These are phyloP conservation scores for Melanerpes aurifrons DNA, from an alignment of 2,113 vertebrate species.

Conservation along the genomic window DNA sequence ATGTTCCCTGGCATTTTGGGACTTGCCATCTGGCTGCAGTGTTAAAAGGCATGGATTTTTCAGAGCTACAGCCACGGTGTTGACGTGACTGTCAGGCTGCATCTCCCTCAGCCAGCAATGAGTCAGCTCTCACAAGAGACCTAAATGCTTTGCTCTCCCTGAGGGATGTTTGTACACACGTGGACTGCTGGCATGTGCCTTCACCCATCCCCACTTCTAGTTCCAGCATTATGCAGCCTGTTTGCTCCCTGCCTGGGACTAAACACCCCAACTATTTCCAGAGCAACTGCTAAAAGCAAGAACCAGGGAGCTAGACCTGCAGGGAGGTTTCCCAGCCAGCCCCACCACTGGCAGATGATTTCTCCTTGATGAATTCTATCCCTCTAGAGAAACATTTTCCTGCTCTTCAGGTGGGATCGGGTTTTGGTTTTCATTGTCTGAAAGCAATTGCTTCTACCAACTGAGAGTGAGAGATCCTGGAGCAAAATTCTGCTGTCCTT, in stretches of 20 bases:
- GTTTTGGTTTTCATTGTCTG: not conserved
- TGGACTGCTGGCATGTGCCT: not conserved
- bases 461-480: rapidly evolving
- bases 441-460: not conserved
- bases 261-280: not conserved
- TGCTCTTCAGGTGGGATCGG: not conserved
- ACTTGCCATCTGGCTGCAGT: not conserved
- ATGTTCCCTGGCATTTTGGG: not conserved
- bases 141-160: not conserved
- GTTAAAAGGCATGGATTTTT: not conserved
- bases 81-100: not conserved
- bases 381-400: rapidly evolving
- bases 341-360: not conserved
- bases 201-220: not conserved
- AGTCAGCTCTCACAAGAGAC: not conserved
- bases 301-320: not conserved
- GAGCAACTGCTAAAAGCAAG: too few relatives aligned
- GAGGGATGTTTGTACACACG: rapidly evolving
- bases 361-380: too few relatives aligned
- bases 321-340: rapidly evolving
- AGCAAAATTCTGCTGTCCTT: not conserved
- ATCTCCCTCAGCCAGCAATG: not conserved
- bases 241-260: not conserved
- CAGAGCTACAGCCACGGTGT: not conserved
- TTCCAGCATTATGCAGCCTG: not conserved